Evolutionary conservation across 1,140 invertebrate genomes (phyloP).

Genomic region (Anthonomus grandis): DNA sequence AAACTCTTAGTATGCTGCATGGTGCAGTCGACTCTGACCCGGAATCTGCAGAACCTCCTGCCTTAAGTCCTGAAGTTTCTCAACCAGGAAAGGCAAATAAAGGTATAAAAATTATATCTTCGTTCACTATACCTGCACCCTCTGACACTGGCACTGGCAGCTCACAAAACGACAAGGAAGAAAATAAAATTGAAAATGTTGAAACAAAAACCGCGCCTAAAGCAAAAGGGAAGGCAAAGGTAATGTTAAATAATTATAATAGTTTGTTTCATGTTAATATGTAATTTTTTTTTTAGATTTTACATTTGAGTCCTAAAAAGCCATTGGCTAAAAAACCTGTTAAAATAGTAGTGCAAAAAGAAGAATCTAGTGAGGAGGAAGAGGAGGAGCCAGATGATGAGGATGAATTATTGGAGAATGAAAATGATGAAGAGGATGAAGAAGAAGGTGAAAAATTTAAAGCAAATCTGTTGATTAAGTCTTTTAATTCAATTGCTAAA

Average conservation of each 20-base stretch:
- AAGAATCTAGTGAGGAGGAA: conserved; percentile 13
- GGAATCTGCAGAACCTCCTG: background rate
- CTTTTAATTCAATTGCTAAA: background rate
- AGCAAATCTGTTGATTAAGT: no score
- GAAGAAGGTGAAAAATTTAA: conserved; percentile 5
- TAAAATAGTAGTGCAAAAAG: conserved; percentile 2
- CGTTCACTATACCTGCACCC: conserved; percentile 28
- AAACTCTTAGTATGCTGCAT: conserved; percentile 45
- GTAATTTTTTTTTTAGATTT: conserved; percentile 1
- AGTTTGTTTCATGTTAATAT: no score
- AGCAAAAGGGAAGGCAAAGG: conserved; percentile 16
- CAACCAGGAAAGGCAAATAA: conserved; percentile 24
- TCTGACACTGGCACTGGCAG: background rate
- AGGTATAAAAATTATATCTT: conserved; percentile 33
- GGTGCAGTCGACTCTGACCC: conserved; percentile 22
- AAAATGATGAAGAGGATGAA: conserved; percentile 14
- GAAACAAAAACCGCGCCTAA: background rate
- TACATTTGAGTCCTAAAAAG: conserved; percentile 12
- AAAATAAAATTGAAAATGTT: background rate
- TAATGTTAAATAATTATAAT: background rate
- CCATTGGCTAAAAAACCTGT: background rate
- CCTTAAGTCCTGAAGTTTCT: conserved; percentile 12
- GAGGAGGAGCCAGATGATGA: background rate
- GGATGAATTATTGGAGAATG: background rate
- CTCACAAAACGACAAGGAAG: conserved; percentile 1